Base-by-base conservation (phyloP, 2,797 vertebrate species). In the Chelonia mydas region DNA sequence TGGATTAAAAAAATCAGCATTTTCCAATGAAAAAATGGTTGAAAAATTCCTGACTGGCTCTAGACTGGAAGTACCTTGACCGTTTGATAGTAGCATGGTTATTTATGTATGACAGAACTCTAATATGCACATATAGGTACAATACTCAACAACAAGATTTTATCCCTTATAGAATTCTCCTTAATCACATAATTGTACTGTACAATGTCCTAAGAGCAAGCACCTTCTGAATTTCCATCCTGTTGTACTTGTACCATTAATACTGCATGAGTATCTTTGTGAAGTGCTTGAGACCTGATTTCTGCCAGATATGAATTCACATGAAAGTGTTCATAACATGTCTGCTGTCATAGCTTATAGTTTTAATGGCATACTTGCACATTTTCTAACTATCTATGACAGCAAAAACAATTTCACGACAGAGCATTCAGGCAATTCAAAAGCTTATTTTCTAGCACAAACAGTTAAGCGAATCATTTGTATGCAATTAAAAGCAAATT, bases 401-500 rank as follows among this genome's bases (percentile, higher is more conserved):
- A 41, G 90, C 84, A 96, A 96, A 79, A 93, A 23, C 0, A 45
- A 80, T 89, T 90, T 93, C 76, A 68, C 79, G 87, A 76, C 55
- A 89, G 3, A 90, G 77, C 65, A 96, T 96, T 89, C 83, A 94
- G 86, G 89, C 84, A 96, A 95, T 94, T 96, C 92, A 55, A 59
- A 93, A 90, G 95, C 91, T 88, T 90, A 87, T 94, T 33, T 80
- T 95, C 84, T 54, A 91, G 65, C 47, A 94, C 91, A 92, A 92
- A 41, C 79, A 51, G 37, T 96, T 93, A 95, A 94, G 83, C n/a
- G 68, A 97, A 96, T 94, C 81, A 96, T 96, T 96, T 91, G 84
- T 90, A 83, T 61, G 78, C 85, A 87, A 83, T 94, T 95, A 89
- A 93, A 95, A 95, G 68, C 83, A 94, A 72, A 88, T 83, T 92